These are phyloP conservation scores for Pseudobourletiella spinata DNA, from an alignment of 1,140 invertebrate species.

Conservation along the genomic window DNA sequence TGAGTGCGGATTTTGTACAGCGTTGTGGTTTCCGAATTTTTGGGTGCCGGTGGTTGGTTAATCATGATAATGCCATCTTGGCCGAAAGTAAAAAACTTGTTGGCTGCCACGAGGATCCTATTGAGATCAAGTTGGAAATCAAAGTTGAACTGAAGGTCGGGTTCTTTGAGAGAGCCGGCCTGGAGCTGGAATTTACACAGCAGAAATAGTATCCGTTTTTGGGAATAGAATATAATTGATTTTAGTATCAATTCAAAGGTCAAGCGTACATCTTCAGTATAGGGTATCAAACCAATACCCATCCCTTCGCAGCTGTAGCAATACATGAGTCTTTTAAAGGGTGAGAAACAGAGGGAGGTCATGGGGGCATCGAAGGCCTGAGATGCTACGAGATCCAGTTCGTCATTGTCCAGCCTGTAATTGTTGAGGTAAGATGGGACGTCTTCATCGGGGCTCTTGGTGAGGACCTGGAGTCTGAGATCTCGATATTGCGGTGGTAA, in stretches of 20 bases:
- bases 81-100: constrained; percentile 21
- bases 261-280: constrained; percentile 23
- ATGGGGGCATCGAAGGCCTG: constrained; percentile 22
- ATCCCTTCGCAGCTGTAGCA: constrained; percentile 8
- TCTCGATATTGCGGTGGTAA: constrained; percentile 15
- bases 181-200: constrained; percentile 9
- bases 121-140: constrained; percentile 19
- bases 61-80: constrained; percentile 19
- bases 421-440: constrained; percentile 17
- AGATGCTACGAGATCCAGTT: constrained; percentile 21
- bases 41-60: constrained; percentile 10
- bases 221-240: neutral
- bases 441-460: constrained; percentile 12
- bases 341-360: constrained; percentile 17
- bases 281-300: constrained; percentile 18
- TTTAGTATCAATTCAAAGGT: neutral
- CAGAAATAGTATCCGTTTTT: neutral
- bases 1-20: constrained; percentile 20
- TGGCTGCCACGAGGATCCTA: constrained; percentile 9
- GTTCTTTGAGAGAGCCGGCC: constrained; percentile 19
- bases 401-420: constrained; percentile 20
- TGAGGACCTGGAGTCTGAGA: constrained; percentile 27
- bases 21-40: neutral
- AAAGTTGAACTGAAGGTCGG: constrained; percentile 12
- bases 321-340: constrained; percentile 14